Evolutionary conservation across 1,140 invertebrate species (phyloP).

Genomic region (Mactra quadrangularis): DNA sequence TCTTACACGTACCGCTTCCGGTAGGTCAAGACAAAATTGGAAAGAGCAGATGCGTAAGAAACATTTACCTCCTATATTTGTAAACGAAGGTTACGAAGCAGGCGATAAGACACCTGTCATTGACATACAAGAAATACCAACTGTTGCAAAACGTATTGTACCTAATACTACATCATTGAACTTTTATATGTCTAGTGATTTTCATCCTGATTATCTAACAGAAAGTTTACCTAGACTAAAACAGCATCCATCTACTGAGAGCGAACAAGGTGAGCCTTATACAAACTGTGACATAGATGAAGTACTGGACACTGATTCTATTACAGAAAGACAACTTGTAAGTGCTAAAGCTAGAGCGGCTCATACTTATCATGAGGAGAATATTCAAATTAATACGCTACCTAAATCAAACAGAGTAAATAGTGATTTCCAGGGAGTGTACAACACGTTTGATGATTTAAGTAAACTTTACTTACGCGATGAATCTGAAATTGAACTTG

Average conservation of each 20-base stretch:
- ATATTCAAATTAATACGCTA: neutral
- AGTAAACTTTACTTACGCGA: constrained; percentile 24
- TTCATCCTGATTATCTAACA: constrained; percentile 64
- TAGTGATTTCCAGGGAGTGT: neutral
- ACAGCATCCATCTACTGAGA: constrained; percentile 59
- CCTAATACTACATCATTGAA: constrained; percentile 33
- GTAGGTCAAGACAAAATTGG: constrained; percentile 61
- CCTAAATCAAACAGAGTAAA: neutral
- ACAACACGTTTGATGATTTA: constrained; percentile 48
- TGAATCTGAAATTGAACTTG: constrained; percentile 35
- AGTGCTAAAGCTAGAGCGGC: constrained; percentile 10
- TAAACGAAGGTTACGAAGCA: constrained; percentile 66
- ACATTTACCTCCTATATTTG: constrained; percentile 69
- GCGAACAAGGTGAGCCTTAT: constrained; percentile 63
- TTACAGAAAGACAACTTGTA: constrained; percentile 16
- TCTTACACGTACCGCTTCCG: constrained; percentile 56
- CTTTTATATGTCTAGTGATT: constrained; percentile 70
- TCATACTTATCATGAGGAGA: neutral
- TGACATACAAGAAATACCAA: neutral
- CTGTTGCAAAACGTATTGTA: neutral
- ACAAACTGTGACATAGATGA: constrained; percentile 64
- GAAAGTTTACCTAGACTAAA: constrained; percentile 50
- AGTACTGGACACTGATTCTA: constrained; percentile 55
- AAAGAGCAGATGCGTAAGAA: constrained; percentile 72
- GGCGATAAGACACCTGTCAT: constrained; percentile 10